phyloP scores from a whole-genome alignment of 2,888 invertebrate species.

The Galeruca laticollis region DNA sequence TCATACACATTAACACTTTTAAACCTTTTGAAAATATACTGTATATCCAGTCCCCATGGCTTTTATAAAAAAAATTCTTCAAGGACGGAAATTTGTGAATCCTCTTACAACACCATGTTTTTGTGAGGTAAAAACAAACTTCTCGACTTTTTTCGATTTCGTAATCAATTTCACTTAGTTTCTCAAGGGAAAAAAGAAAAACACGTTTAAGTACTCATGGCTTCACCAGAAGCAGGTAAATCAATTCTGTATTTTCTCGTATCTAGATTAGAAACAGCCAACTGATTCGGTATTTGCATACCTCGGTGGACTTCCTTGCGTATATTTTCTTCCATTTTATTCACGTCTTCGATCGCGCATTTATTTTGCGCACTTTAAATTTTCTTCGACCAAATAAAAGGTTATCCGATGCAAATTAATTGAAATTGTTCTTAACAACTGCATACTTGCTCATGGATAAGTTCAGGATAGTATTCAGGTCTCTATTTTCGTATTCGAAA shows the following conservation, averaged over 20 bases:
- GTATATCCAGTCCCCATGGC: too few relatives aligned
- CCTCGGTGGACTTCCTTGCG: slow-evolving; percentile 60
- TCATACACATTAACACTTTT: too few relatives aligned
- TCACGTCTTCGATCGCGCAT: slow-evolving; percentile 57
- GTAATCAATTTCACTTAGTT: background rate
- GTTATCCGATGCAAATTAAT: slow-evolving; percentile 64
- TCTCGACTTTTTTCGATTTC: background rate
- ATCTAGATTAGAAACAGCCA: slow-evolving; percentile 63
- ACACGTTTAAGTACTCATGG: slow-evolving; percentile 9
- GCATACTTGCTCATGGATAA: slow-evolving; percentile 57
- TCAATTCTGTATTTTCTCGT: slow-evolving; percentile 46
- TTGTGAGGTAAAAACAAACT: too few relatives aligned
- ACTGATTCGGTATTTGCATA: slow-evolving; percentile 65
- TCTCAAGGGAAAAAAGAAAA: slow-evolving; percentile 21
- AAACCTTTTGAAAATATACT: too few relatives aligned
- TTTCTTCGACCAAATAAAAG: slow-evolving; percentile 60
- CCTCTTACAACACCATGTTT: too few relatives aligned
- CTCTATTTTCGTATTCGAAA: background rate
- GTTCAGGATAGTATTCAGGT: slow-evolving; percentile 57
- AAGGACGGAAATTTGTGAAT: too few relatives aligned
- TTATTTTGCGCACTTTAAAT: slow-evolving; percentile 62
- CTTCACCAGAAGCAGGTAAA: slow-evolving; percentile 21
- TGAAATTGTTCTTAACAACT: slow-evolving; percentile 63
- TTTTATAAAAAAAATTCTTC: too few relatives aligned
- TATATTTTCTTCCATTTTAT: slow-evolving; percentile 58